Percentiles rank a stretch among this genome's conserved stretches.
Conservation (phyloP, 2,888 invertebrate genomes). For the Oligia strigilis region DNA sequence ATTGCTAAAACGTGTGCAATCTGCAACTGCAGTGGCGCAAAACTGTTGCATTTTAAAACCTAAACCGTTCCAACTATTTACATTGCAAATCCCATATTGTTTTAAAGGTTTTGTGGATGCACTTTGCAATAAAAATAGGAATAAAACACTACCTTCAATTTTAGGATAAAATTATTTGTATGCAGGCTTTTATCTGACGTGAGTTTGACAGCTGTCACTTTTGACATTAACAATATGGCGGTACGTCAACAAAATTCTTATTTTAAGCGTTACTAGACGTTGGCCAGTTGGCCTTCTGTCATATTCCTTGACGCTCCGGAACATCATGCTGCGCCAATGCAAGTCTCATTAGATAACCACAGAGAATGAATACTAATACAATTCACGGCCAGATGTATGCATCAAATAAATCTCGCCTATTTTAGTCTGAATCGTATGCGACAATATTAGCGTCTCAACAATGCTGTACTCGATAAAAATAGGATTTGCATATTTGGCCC, state of each 20-base stretch:
- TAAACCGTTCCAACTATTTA: constrained; percentile 48
- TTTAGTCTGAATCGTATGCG: constrained; percentile 31
- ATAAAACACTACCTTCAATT: background rate
- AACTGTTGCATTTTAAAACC: constrained; percentile 54
- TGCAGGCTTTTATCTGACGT: background rate
- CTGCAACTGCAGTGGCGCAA: constrained; percentile 48
- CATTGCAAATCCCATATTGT: constrained; percentile 49
- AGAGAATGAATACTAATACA: constrained; percentile 57
- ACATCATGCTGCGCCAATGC: constrained; percentile 52
- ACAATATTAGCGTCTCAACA: constrained; percentile 12
- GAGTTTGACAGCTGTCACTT: constrained; percentile 26
- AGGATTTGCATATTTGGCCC: constrained; percentile 13
- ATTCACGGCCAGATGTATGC: constrained; percentile 44
- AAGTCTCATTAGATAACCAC: constrained; percentile 60
- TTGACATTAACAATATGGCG: background rate
- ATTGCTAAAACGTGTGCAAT: constrained; percentile 50
- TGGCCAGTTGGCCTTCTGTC: constrained; percentile 45
- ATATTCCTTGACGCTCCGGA: constrained; percentile 1
- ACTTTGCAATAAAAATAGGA: constrained; percentile 19
- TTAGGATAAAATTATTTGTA: too few relatives aligned
- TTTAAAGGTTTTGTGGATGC: constrained; percentile 20
- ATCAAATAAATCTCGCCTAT: constrained; percentile 49
- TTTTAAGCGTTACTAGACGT: background rate
- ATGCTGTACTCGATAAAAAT: constrained; percentile 20
- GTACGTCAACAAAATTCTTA: constrained; percentile 5